phyloP scores from a whole-genome alignment of 2,888 invertebrate genomes.

The Notocelia uddmanniana region DNA sequence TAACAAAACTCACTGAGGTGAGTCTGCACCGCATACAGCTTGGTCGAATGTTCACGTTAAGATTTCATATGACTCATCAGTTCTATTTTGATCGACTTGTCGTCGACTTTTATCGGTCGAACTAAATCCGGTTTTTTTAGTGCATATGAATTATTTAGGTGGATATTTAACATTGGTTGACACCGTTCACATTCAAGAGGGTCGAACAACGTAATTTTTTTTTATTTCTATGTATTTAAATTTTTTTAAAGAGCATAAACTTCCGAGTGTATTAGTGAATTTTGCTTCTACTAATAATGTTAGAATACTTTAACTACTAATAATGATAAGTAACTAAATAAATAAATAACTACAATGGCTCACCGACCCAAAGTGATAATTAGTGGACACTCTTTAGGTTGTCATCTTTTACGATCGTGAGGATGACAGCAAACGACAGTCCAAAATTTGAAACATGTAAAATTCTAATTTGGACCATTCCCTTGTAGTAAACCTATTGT shows the following conservation, averaged over 20 bases:
- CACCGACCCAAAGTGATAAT: too few species aligned
- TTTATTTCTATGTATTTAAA: too few species aligned
- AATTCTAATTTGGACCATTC: neutral
- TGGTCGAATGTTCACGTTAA: neutral
- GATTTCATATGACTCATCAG: neutral
- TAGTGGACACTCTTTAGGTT: too few species aligned
- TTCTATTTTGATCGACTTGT: constrained; percentile 1
- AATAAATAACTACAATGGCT: too few species aligned
- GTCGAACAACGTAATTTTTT: too few species aligned
- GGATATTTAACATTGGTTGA: neutral
- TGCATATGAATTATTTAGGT: neutral
- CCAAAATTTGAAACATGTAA: neutral
- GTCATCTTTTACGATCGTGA: neutral
- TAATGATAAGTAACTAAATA: too few species aligned
- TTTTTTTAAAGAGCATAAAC: too few species aligned
- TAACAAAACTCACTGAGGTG: neutral
- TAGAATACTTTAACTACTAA: too few species aligned
- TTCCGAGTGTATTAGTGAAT: too few species aligned
- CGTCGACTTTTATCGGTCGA: neutral
- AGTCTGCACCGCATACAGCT: neutral
- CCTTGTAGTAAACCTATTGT: neutral
- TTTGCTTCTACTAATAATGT: too few species aligned
- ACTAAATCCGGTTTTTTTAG: neutral
- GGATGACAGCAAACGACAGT: neutral
- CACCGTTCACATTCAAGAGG: neutral